These are phyloP conservation scores for Crioceris asparagi DNA, from an alignment of 2,888 invertebrate genomes.

Conservation along the genomic window DNA sequence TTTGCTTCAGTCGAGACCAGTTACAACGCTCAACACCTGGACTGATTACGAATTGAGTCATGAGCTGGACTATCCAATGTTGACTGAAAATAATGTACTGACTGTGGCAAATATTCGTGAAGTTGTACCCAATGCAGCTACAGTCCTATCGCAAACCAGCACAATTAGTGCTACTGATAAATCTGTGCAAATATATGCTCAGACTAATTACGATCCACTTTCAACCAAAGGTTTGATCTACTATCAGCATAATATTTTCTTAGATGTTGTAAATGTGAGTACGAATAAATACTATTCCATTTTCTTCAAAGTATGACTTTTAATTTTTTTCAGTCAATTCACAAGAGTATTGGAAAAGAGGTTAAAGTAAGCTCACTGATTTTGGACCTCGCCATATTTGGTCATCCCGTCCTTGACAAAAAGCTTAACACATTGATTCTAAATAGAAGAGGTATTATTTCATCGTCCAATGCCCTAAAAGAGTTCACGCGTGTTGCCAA, in stretches of 20 bases:
- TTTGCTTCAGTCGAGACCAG: conserved; percentile 67
- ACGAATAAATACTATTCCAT: too few species aligned
- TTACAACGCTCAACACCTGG: conserved; percentile 63
- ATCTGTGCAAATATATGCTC: conserved; percentile 16
- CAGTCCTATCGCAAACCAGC: conserved; percentile 28
- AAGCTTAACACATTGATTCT: conserved; percentile 40
- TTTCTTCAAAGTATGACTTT: too few species aligned
- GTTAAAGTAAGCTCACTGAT: conserved; percentile 42
- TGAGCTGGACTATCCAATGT: conserved; percentile 61
- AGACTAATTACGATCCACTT: conserved; percentile 15
- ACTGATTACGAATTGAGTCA: conserved; percentile 68
- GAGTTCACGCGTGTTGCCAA: conserved; percentile 26
- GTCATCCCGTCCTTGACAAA: conserved; percentile 48
- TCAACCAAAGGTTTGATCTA: conserved; percentile 16
- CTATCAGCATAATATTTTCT: conserved; percentile 32
- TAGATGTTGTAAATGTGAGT: conserved; percentile 28
- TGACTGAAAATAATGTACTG: conserved; percentile 52
- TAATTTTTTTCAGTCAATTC: conserved; percentile 37
- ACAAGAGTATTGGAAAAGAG: conserved; percentile 36
- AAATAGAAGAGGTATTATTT: conserved; percentile 38
- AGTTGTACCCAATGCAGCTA: conserved; percentile 35
- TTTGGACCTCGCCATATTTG: conserved; percentile 51
- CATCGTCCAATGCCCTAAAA: conserved; percentile 16
- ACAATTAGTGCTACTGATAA: conserved; percentile 13
- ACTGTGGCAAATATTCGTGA: conserved; percentile 69